These are phyloP conservation scores for Drosophila prostipennis DNA, from an alignment of 2,888 invertebrate genomes.

Conservation along the genomic window DNA sequence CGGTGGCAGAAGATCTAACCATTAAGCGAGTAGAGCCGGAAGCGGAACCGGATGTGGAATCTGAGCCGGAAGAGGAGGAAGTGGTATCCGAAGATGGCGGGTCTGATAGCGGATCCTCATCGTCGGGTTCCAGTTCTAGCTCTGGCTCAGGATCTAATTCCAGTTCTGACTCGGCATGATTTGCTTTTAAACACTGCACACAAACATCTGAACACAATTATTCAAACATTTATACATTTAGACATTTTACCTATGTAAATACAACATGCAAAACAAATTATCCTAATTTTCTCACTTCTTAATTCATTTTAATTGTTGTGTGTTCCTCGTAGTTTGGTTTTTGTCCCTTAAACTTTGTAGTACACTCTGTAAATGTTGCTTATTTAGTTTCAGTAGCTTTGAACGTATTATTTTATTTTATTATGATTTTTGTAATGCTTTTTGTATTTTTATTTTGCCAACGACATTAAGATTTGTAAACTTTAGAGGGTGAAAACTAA, in stretches of 20 bases:
- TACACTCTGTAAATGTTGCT: constrained; percentile 11
- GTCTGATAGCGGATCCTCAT: constrained; percentile 29
- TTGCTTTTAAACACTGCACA: not conserved
- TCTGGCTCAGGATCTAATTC: constrained; percentile 27
- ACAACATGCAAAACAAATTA: constrained; percentile 4
- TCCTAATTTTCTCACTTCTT: not conserved
- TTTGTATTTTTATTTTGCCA: constrained; percentile 11
- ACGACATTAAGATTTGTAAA: constrained; percentile 8
- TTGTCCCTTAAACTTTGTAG: constrained; percentile 14
- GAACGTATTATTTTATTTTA: constrained; percentile 6
- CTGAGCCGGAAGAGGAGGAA: constrained; percentile 31
- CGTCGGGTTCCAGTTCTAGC: constrained; percentile 30
- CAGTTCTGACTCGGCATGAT: constrained; percentile 31
- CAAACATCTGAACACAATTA: not conserved
- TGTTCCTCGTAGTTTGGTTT: constrained; percentile 57
- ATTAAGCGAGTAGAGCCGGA: constrained; percentile 45
- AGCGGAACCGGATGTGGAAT: constrained; percentile 4
- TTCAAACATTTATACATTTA: constrained; percentile 3
- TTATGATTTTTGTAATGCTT: constrained; percentile 27
- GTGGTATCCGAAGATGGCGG: not conserved
- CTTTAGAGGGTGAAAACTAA: constrained; percentile 4
- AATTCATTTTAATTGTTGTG: constrained; percentile 43
- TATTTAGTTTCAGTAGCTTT: constrained; percentile 6
- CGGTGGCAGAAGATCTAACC: constrained; percentile 69
- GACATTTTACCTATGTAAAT: constrained; percentile 18